A percentile compares a stretch with the other conserved stretches of the same genome.
Evolutionary conservation across 2,888 invertebrate genomes (phyloP).

Genomic region (Rhyacophila evoluta): DNA sequence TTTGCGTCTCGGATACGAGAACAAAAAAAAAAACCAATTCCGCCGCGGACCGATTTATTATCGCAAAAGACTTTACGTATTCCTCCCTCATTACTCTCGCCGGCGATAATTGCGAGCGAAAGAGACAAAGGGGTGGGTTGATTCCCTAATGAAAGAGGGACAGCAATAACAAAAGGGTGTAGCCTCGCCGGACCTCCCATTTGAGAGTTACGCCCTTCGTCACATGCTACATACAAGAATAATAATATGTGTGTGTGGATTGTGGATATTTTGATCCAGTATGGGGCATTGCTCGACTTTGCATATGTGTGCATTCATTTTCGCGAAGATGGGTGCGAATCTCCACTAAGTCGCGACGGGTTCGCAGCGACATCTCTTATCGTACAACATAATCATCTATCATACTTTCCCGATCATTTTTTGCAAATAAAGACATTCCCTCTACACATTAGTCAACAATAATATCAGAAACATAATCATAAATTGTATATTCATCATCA

Average conservation of each 20-base stretch:
- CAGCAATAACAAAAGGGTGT: constrained; percentile 51
- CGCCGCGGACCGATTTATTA: constrained; percentile 26
- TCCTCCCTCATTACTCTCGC: constrained; percentile 27
- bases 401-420: too few species aligned
- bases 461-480: too few species aligned
- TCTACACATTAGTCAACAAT: too few species aligned
- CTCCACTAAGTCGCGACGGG: not conserved
- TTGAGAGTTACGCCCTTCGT: constrained; percentile 47
- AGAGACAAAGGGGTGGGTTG: constrained; percentile 35
- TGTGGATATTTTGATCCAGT: constrained; percentile 24
- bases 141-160: constrained; percentile 50
- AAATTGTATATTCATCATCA: too few species aligned
- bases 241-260: constrained; percentile 24
- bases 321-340: constrained; percentile 19
- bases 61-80: constrained; percentile 8
- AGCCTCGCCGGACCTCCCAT: constrained; percentile 48
- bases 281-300: constrained; percentile 24
- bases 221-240: constrained; percentile 22
- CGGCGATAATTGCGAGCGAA: constrained; percentile 33
- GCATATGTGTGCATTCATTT: constrained; percentile 24
- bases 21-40: constrained; percentile 20
- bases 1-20: constrained; percentile 7
- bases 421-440: too few species aligned
- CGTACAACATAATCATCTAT: not conserved
- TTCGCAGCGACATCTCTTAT: constrained; percentile 28